Evolutionary conservation across 1,140 invertebrate genomes (phyloP), one percentile per base, ranked within the genome.

Genomic region (Teleogryllus occipitalis): DNA sequence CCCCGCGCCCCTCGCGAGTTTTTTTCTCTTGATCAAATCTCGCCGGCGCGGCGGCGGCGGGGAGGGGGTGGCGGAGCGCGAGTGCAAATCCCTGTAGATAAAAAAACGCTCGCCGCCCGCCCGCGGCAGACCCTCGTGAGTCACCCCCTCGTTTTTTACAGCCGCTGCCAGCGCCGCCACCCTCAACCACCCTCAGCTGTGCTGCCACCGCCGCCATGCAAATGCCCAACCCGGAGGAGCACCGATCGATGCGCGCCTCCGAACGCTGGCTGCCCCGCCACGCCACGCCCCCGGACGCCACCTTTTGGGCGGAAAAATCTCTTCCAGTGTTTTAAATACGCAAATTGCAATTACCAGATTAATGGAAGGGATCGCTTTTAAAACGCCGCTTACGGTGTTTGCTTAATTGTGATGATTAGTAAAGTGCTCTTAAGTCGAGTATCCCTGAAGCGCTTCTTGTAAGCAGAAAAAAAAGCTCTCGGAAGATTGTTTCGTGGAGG

Each of bases 201-300:
- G 84, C 84, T 84, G 83, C 80, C 27, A 39, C 81, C 82, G 84
- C 85, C 84, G 83, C 84, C 84, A 85, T 85, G 84, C 84, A 84
- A 85, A 85, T 85, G 82, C 82, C 81, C 27, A 39, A 39, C 27
- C 27, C 27, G 27, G 27, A 39, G 27, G 27, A 5, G 27, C 27
- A 39, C 27, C 27, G 27, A 39, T 39, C 27, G 27, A 39, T 39
- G 27, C 27, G 27, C 27, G 27, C 27, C 27, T 39, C 27, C 27
- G 1, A 1, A 39, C 1, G 1, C 27, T 39, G 27, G 27, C 27
- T 39, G 27, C 27, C 27, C 27, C 27, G 27, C 27, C 27, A 5
- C 27, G 27, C 10, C 54, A 2, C 54, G 10, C 54, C 54, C 54
- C 18, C 54, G 54, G 54, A 65, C 54, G 54, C 54, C 54, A 65